Evolutionary conservation across 2,888 invertebrate species (phyloP), one percentile per base, ranked within the genome.

Genomic region (Amaurobius ferox): DNA sequence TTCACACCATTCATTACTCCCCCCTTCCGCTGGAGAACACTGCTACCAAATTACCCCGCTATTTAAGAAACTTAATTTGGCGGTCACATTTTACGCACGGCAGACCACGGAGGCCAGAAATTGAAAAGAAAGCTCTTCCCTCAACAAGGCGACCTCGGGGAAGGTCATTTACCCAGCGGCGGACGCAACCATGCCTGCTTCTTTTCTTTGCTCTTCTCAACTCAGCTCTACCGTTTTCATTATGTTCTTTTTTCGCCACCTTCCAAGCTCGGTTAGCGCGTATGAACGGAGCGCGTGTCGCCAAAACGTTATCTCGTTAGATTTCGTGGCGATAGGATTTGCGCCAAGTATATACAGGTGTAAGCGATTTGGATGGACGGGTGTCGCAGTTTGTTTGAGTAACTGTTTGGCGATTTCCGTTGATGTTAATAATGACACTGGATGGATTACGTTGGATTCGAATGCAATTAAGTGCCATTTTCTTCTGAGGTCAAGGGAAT

Each of bases 131-230:
- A 55, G 19, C 55, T 5, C 23, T 44, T 16, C 23, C 23, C 16
- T 16, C 7, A 44, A 55, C 55, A 55, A 55, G 55, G 55, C 62
- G 68, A 81, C 81, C 74, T 61, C 40, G 62, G 39, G 28, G 40
- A 74, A 81, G 81, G 81, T 81, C 81, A 61, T 81, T 81, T 81
- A 81, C 81, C 81, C 67, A 61, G 62, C 55, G 81, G 81, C 81
- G 68, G 44, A 48, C 30, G 55, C 61, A 81, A 30, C 81, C 81
- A 74, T 81, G 81, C 55, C 23, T 55, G 23, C 23, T 55, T 11
- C 23, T 23, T 55, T 55, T 55, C 55, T 55, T 55, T 55, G 23
- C 55, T 23, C 23, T 55, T 55, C 55, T 16, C 7, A 5, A 6
- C 55, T 55, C 16, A 11, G 2, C 16, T 16, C 23, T 23, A 6